A percentile compares a stretch with the other conserved stretches of the same genome.
These are phyloP conservation scores for Slavum lentiscoides DNA, from an alignment of 2,888 invertebrate species.

Conservation along the genomic window DNA sequence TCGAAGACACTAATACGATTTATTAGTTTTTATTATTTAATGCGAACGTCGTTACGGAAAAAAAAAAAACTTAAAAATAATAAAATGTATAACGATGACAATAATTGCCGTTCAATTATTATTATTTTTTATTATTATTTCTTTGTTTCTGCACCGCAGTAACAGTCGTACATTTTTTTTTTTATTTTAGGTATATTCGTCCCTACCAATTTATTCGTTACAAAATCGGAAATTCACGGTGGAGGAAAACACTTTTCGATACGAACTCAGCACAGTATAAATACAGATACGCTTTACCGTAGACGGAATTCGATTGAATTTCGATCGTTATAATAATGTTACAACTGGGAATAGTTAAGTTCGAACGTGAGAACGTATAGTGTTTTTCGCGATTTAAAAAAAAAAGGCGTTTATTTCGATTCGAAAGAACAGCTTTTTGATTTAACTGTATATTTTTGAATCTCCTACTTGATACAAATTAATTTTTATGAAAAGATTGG, in stretches of 20 bases:
- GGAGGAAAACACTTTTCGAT: neutral
- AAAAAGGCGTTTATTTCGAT: no score
- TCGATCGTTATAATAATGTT: no score
- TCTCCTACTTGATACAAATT: no score
- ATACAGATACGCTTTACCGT: no score
- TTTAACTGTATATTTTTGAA: no score
- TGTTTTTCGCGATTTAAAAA: no score
- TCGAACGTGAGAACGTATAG: no score
- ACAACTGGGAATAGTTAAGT: no score
- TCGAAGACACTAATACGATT: constrained; percentile 5
- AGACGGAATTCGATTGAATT: no score
- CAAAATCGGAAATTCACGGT: no score
- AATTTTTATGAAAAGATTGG: no score
- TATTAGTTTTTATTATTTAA: neutral
- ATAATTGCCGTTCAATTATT: neutral
- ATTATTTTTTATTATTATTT: neutral
- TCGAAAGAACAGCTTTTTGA: no score
- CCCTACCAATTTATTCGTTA: neutral
- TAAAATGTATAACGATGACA: neutral
- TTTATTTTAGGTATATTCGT: neutral
- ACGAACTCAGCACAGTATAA: neutral
- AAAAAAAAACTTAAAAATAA: neutral
- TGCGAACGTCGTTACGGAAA: neutral
- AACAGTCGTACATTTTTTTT: neutral
- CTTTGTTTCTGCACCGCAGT: neutral